Conservation (phyloP, 2,797 vertebrate species). For the Urocyon cinereoargenteus region DNA sequence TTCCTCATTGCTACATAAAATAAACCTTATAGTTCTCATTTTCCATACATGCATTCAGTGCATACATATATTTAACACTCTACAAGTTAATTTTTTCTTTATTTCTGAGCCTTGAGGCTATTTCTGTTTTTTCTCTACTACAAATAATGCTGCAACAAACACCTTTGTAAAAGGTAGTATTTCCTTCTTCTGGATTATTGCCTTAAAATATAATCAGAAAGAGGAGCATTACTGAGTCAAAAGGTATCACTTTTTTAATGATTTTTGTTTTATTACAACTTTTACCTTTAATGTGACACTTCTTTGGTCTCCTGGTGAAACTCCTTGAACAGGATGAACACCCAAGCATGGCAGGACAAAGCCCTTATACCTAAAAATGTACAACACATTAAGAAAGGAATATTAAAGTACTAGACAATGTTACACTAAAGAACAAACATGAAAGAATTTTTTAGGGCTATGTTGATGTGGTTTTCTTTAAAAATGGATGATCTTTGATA, state of each 20-base stretch:
- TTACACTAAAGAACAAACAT: neutral
- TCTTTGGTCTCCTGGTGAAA: slow-evolving; percentile 89
- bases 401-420: neutral
- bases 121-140: slow-evolving; percentile 38
- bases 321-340: slow-evolving; percentile 95
- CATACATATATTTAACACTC: neutral
- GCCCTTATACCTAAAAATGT: slow-evolving; percentile 90
- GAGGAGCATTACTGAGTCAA: neutral
- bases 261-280: neutral
- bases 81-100: neutral
- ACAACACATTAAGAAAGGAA: neutral
- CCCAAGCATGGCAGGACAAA: slow-evolving; percentile 95
- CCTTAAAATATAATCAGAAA: neutral
- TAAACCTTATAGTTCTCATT: neutral
- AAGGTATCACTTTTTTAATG: neutral
- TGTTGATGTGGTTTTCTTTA: neutral
- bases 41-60: neutral
- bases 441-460: slow-evolving; percentile 17
- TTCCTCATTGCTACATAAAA: neutral
- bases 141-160: neutral
- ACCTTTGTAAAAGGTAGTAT: neutral
- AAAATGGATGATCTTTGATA: neutral
- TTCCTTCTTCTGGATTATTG: slow-evolving; percentile 54
- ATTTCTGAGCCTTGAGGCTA: neutral
- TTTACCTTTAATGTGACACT: slow-evolving; percentile 91